Evolutionary conservation across 2,888 invertebrate genomes (phyloP).

Genomic region (Chalcis sispes): DNA sequence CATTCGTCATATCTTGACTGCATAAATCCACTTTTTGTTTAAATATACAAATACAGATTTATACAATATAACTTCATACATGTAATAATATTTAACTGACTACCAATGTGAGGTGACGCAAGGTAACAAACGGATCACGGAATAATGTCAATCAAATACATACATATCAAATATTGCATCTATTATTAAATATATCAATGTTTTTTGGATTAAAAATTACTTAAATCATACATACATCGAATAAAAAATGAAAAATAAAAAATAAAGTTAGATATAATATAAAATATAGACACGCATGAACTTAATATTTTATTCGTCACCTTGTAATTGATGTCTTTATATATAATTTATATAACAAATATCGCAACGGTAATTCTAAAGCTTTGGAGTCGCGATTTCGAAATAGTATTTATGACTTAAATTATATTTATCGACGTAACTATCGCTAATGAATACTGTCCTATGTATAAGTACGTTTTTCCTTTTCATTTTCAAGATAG

Average conservation of each 20-base stretch:
- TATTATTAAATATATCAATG: conserved; percentile 16
- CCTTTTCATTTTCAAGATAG: conserved; percentile 27
- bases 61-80: conserved; percentile 55
- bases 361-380: conserved; percentile 71
- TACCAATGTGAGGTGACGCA: conserved; percentile 52
- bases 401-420: conserved; percentile 53
- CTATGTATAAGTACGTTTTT: conserved; percentile 73
- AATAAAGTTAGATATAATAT: conserved; percentile 1
- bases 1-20: conserved; percentile 26
- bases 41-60: conserved; percentile 56
- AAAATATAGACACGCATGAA: conserved; percentile 38
- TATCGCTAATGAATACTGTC: conserved; percentile 73
- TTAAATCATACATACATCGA: background rate
- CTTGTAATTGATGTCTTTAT: conserved; percentile 48
- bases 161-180: conserved; percentile 29
- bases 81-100: conserved; percentile 55
- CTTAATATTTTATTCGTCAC: conserved; percentile 43
- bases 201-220: conserved; percentile 21
- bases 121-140: conserved; percentile 49
- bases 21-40: conserved; percentile 31
- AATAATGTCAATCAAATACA: conserved; percentile 24
- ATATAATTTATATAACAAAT: conserved; percentile 54
- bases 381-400: conserved; percentile 72
- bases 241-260: conserved; percentile 20
- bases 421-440: conserved; percentile 51